These are phyloP conservation scores for Xiphorhynchus elegans DNA, from an alignment of 2,113 vertebrate species.

Conservation along the genomic window DNA sequence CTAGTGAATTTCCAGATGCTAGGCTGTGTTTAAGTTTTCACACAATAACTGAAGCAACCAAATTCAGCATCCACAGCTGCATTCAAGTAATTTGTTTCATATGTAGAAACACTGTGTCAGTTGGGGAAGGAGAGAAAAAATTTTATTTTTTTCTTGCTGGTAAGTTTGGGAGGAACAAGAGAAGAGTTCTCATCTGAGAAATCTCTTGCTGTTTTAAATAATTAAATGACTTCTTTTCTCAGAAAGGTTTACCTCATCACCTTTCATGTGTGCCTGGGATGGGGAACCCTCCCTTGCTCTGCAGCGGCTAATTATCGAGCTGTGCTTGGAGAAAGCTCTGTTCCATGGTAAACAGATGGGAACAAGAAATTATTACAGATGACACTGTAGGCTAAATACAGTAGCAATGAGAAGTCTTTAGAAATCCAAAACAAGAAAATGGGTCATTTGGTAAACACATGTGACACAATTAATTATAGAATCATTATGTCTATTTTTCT, in stretches of 20 bases:
- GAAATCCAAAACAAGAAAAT: constrained; percentile 18
- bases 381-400: neutral
- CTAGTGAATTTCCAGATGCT: neutral
- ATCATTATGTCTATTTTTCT: constrained; percentile 41
- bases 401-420: constrained; percentile 6
- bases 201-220: constrained; percentile 18
- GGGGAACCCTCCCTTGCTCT: neutral
- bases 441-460: neutral
- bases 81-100: neutral
- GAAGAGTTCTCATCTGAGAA: neutral
- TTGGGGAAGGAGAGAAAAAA: neutral
- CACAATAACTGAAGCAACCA: neutral
- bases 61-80: neutral
- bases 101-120: neutral
- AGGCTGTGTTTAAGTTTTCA: neutral
- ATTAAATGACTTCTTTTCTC: neutral
- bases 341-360: constrained; percentile 4
- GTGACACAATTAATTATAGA: constrained; percentile 6
- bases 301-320: neutral
- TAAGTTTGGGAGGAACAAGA: neutral
- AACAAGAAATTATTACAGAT: constrained; percentile 32
- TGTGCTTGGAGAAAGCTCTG: constrained; percentile 23
- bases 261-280: neutral
- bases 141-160: neutral
- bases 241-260: neutral